These are phyloP conservation scores for Anoplius nigerrimus DNA, from an alignment of 2,888 invertebrate genomes.

Conservation along the genomic window DNA sequence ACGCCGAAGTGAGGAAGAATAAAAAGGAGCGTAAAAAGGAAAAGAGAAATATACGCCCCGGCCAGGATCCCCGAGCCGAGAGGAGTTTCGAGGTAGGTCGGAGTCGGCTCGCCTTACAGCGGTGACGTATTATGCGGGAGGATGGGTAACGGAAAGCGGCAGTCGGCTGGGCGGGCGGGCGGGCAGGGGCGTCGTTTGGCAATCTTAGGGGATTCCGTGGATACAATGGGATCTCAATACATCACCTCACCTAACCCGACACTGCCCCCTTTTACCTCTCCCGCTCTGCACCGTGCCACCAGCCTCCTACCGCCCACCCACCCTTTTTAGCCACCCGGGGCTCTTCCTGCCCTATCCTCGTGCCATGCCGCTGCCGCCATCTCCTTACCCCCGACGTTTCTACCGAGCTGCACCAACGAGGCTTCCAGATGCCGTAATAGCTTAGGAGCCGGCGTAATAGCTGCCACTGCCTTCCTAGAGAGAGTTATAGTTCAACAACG, in stretches of 20 bases:
- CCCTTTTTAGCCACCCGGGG: constrained; percentile 20
- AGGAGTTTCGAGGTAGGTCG: constrained; percentile 44
- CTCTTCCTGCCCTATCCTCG: constrained; percentile 31
- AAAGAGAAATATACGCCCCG: constrained; percentile 49
- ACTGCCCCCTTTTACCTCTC: constrained; percentile 22
- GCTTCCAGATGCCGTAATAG: constrained; percentile 72
- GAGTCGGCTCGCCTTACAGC: constrained; percentile 48
- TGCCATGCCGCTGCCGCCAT: constrained; percentile 25
- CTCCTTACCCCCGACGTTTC: constrained; percentile 27
- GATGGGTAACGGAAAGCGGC: constrained; percentile 26
- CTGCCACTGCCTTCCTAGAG: constrained; percentile 69
- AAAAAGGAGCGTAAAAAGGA: constrained; percentile 14
- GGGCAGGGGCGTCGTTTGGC: constrained; percentile 72
- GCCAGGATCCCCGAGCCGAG: constrained; percentile 14
- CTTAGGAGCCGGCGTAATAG: constrained; percentile 72
- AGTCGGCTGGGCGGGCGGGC: constrained; percentile 37
- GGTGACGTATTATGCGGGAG: constrained; percentile 70
- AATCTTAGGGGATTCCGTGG: constrained; percentile 75
- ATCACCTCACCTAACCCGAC: constrained; percentile 73
- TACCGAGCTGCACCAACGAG: constrained; percentile 49
- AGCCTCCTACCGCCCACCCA: constrained; percentile 30
- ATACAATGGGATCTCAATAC: constrained; percentile 76
- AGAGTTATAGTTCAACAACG: constrained; percentile 73
- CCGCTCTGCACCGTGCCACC: constrained; percentile 26
- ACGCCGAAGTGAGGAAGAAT: constrained; percentile 26